A percentile compares a stretch with the other conserved stretches of the same genome.
phyloP scores from a whole-genome alignment of 2,113 vertebrate genomes.

The Mormyrus lacerda region DNA sequence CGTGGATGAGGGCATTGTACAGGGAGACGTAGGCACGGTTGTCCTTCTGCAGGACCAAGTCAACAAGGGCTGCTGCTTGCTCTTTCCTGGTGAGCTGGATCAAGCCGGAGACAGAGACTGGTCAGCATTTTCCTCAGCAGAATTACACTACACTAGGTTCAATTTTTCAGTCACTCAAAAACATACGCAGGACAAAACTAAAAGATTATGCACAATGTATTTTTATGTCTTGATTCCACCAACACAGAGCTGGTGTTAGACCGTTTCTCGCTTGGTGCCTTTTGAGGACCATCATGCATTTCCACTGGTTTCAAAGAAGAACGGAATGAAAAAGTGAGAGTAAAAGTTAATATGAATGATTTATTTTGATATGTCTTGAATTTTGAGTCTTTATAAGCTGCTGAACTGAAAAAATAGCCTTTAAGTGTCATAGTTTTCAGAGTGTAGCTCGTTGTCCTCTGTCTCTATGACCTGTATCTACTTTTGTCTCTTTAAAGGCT shows the following conservation, averaged over 20 bases:
- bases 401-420: not conserved
- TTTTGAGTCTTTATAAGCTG: not conserved
- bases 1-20: conserved; percentile 83
- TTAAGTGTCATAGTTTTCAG: not conserved
- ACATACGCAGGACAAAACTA: not conserved
- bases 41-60: conserved; percentile 77
- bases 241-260: not conserved
- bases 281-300: not conserved
- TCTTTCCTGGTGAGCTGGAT: conserved; percentile 69
- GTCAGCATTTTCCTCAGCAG: not conserved
- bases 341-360: not conserved
- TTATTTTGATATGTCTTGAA: not conserved
- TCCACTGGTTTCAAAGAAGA: not conserved
- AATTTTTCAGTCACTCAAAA: not conserved
- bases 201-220: too few species aligned
- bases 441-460: not conserved
- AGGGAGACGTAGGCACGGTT: conserved; percentile 83
- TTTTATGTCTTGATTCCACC: not conserved
- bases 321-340: not conserved
- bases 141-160: not conserved
- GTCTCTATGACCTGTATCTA: not conserved
- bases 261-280: not conserved
- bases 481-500: not conserved
- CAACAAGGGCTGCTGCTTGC: conserved; percentile 71
- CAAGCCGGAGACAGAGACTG: not conserved